Evolutionary conservation across 2,888 invertebrate genomes (phyloP), one percentile per base, ranked within the genome.

Genomic region (Suillia variegata): DNA sequence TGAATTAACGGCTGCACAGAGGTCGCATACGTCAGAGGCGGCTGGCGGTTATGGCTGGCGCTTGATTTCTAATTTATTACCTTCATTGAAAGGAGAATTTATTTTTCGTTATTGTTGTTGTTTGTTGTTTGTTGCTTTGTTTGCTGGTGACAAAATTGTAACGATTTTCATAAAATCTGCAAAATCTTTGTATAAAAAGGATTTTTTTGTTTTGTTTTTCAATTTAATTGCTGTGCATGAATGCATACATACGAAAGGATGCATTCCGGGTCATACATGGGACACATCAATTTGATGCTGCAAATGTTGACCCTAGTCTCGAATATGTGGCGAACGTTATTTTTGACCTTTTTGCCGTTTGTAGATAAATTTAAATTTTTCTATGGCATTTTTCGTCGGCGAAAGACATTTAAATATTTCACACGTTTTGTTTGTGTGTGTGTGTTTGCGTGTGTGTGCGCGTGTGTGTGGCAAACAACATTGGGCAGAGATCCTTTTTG

Each of bases 1-100:
- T n/a, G n/a, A n/a, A 56, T 57, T 57, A 61, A 61, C 69, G 66
- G 64, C 60, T 65, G 67, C 56, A 1, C 2, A 2, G 1, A 4
- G 50, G 13, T 8, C 21, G 18, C 21, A 2, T 18, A 12, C 13
- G 5, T 22, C 15, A n/a, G n/a, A n/a, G n/a, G n/a, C n/a, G n/a
- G n/a, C n/a, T n/a, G 5, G 50, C 13, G 49, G 15, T 20, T 20
- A 13, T 12, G 33, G 20, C n/a, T 34, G 58, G 49, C 58, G 58
- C 58, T 49, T 26, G 26, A 58, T 58, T 58, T 45, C 45, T 54
- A 48, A 58, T 58, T 58, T 58, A 58, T 54, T n/a, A 48, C 48
- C 47, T 8, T 18, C 3, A 22, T n/a, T n/a, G n/a, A n/a, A n/a
- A n/a, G n/a, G n/a, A n/a, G n/a, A n/a, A n/a, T n/a, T n/a, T n/a